Evolutionary conservation across 2,113 vertebrate genomes (phyloP), one percentile per base, ranked within the genome.

Genomic region (Cynocephalus volans): DNA sequence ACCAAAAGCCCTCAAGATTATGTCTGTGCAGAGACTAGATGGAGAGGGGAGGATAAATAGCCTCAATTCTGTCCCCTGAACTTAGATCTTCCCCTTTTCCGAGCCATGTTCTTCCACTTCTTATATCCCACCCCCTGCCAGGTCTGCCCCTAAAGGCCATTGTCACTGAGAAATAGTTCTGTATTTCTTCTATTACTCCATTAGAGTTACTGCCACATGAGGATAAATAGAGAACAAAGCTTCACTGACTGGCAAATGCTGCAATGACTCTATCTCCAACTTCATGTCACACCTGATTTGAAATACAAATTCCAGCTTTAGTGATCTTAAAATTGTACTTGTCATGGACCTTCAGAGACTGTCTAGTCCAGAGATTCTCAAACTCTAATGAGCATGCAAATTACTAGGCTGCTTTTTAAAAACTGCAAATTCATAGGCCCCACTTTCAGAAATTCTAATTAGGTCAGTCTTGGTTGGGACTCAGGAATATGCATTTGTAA

Each of bases 361-460:
- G 1, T 50, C 31, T n/a, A 62, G 41, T 60, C 41, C 41, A 86
- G 77, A 93, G 81, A 65, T 13, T 41, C 86, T 86, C 56, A 85
- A n/a, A 45, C 3, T 28, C 54, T 70, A 6, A 4, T 31, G n/a
- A 87, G 15, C 3, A 6, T 13, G 65, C 69, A 73, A 87, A 86
- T 91, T 31, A 72, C 67, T 73, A 8, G 1, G 1, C 64, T 75
- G 2, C 48, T 83, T 86, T 62, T 60, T 85, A 14, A 4, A 62
- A 64, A 95, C 67, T 93, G 18, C 69, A 96, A 62, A 83, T 54
- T 92, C 58, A 62, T 60, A 45, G 56, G n/a, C 28, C 26, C 31
- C 21, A 6, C 9, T 79, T 26, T 33, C 24, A 15, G 45, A 56
- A 95, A 26, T 89, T 92, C 52, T 88, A 60, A 85, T 83, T 75